phyloP scores from a whole-genome alignment of 2,888 invertebrate genomes.

The Napeogenes sylphis region DNA sequence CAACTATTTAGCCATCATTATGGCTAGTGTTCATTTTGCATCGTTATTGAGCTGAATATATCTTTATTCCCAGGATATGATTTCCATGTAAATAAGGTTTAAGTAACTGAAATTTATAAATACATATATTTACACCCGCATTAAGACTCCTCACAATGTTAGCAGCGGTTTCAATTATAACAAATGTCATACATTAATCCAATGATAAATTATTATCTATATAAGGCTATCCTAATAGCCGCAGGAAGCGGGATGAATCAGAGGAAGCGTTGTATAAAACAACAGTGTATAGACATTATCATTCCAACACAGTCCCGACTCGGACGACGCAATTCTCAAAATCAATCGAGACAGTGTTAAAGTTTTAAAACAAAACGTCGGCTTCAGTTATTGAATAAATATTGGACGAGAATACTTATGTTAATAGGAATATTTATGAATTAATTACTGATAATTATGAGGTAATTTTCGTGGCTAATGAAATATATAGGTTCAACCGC shows the following conservation, averaged over 20 bases:
- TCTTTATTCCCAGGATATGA: too few species aligned
- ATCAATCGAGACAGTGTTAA: slow-evolving; percentile 16
- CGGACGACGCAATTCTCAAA: slow-evolving; percentile 24
- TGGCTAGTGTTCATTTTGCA: too few species aligned
- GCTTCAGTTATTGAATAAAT: not conserved
- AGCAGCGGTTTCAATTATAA: slow-evolving; percentile 8
- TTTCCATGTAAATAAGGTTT: too few species aligned
- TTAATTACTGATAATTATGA: too few species aligned
- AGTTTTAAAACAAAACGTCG: not conserved
- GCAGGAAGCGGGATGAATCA: slow-evolving; percentile 33
- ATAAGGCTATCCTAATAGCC: slow-evolving; percentile 27
- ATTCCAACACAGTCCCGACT: slow-evolving; percentile 25
- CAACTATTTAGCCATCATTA: too few species aligned
- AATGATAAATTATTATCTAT: slow-evolving; percentile 23
- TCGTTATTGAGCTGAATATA: too few species aligned
- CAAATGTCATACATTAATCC: slow-evolving; percentile 17
- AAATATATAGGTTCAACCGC: too few species aligned
- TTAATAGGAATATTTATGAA: too few species aligned
- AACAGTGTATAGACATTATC: slow-evolving; percentile 23
- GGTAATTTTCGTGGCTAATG: too few species aligned
- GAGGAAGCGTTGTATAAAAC: slow-evolving; percentile 27
- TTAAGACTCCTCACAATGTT: not conserved
- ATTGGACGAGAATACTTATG: too few species aligned
- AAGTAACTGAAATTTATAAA: too few species aligned
- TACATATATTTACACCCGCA: too few species aligned